Evolutionary conservation across 2,888 invertebrate species (phyloP), one percentile per base, ranked within the genome.

Genomic region (Dolomedes plantarius): DNA sequence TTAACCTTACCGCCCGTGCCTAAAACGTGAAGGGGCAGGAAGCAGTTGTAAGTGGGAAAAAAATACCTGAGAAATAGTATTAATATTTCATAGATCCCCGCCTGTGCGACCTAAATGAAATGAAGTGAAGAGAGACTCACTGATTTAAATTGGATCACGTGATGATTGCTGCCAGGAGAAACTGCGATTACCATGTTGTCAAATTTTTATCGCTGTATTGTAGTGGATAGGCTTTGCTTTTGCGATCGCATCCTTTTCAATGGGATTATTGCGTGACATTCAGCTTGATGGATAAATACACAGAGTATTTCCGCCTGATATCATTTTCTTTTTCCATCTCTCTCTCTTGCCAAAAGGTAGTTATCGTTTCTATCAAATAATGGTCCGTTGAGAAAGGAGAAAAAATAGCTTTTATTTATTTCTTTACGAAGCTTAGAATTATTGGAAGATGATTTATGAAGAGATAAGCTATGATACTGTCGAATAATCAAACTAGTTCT

Each of bases 1-100:
- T 65, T 65, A 65, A 65, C 65, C 65, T 65, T 31, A 16, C 62
- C 65, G 31, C 65, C 65, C 65, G 16, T 65, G 65, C 28, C 19
- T 19, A 31, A 65, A 65, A 65, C 28, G 65, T 31, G 65, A 65
- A n/a, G 65, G 65, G 16, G 13, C 11, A 62, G 9, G 23, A 36
- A 62, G 23, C 23, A n/a, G n/a, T 62, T 2, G 62, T 65, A 13
- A 46, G 2, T 9, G 16, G 46, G 2, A n/a, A 16, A 16, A 36
- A 36, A 16, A 46, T 16, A 16, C 16, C 2, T 2, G 46, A 2
- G 46, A 16, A 36, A 36, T n/a, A 36, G 36, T 36, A 46, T 46
- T 16, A 16, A 46, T 46, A 16, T 46, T 46, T 46, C 46, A 46
- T 46, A 16, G 46, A 46, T 7, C 5, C 36, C 9, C 46, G 46